Base-by-base conservation (phyloP, 2,797 vertebrate species). In the Lerista edwardsae region DNA sequence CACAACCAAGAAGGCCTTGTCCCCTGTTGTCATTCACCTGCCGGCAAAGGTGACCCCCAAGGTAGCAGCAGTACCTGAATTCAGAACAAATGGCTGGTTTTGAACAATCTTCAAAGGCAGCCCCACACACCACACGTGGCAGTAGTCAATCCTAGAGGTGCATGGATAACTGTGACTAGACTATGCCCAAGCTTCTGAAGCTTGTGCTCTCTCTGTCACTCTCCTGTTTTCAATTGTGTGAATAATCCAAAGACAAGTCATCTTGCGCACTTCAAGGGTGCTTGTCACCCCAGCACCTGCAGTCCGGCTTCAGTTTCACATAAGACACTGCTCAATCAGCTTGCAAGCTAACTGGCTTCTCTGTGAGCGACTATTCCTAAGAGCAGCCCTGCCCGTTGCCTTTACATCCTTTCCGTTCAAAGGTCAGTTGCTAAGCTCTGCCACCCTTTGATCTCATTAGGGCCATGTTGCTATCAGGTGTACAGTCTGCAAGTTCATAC, bases 391-490 rank as follows among this genome's bases (percentile, higher is more conserved):
- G 34, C 9, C 27, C 59, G 17, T 82, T 39, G 15, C 8, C 17
- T 25, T 11, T 0, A 57, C 59, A 2, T 39, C 23, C 0, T n/a
- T 19, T 3, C 39, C 23, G 0, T 12, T n/a, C 36, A 0, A 29
- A 77, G 51, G 2, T 25, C 75, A 23, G 75, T 1, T 4, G 29
- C 3, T 0, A 29, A 59, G 62, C 44, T 51, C 36, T 6, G 0
- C 1, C 1, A 0, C 34, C 0, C 8, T 2, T 19, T 51, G 44
- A 55, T 74, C 3, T 51, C 44, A 6, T 79, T 47, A 29, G 34
- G 47, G 34, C 39, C 72, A 0, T 1, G 31, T 0, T 27, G 3
- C 1, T 9, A 5, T 2, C 23, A 61, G 65, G 1, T 8, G 0
- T 31, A 25, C 15, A 71, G 23, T 0, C 47, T 11, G 14, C 44